Evolutionary conservation across 1,140 invertebrate genomes (phyloP).

Genomic region (Pectinophora gossypiella): DNA sequence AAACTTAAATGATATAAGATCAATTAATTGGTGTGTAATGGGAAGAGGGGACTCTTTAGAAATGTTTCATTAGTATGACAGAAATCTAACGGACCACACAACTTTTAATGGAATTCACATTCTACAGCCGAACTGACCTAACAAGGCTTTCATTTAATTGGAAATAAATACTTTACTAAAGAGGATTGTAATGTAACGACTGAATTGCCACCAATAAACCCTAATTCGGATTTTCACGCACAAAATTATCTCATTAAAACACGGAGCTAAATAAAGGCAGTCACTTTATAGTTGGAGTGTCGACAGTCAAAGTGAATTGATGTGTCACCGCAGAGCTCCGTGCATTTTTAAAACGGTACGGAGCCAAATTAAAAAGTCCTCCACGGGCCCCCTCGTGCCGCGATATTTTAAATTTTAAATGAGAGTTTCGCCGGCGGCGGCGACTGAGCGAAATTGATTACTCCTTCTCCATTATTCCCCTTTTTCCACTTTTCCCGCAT

Average conservation of each 20-base stretch:
- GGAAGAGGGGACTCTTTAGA: no score
- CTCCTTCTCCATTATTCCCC: slow-evolving; percentile 72
- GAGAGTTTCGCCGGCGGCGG: slow-evolving; percentile 60
- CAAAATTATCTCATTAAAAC: slow-evolving; percentile 4
- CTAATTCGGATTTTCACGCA: neutral
- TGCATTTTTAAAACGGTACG: slow-evolving; percentile 68
- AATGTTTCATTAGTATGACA: no score
- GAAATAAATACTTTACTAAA: neutral
- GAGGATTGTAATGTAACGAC: neutral
- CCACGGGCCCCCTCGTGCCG: slow-evolving; percentile 49
- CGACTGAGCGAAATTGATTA: slow-evolving; percentile 74
- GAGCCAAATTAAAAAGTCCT: slow-evolving; percentile 72
- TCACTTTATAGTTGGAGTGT: slow-evolving; percentile 23
- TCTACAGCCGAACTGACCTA: neutral
- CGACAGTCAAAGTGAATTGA: slow-evolving; percentile 64
- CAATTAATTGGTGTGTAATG: no score
- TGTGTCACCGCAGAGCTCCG: slow-evolving; percentile 63
- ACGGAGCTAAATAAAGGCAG: slow-evolving; percentile 15
- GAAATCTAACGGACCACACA: neutral
- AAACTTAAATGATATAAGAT: no score
- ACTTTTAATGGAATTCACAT: neutral
- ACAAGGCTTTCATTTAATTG: neutral
- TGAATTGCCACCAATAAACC: neutral
- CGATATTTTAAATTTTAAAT: slow-evolving; percentile 74
- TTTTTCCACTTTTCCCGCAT: slow-evolving; percentile 67